Evolutionary conservation across 1,140 invertebrate genomes (phyloP).

Genomic region (Diachasmimorpha longicaudata): DNA sequence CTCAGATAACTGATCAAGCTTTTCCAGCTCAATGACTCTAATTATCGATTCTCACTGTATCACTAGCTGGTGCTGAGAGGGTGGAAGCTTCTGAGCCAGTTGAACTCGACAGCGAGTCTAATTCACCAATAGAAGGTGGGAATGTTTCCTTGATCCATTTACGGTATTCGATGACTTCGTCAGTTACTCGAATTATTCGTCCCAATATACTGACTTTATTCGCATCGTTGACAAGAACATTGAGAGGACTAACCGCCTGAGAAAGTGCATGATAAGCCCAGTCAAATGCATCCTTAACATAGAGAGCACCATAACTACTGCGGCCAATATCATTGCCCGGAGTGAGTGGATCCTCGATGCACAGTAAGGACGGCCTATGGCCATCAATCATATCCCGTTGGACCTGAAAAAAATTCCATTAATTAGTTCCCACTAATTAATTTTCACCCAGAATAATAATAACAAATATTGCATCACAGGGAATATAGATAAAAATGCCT

Average conservation of each 20-base stretch:
- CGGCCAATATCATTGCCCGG: conserved; percentile 96
- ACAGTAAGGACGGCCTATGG: conserved; percentile 89
- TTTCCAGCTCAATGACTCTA: not conserved
- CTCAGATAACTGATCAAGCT: not conserved
- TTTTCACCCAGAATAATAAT: not conserved
- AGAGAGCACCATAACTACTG: conserved; percentile 89
- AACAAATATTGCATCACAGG: not conserved
- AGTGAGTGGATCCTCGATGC: conserved; percentile 97
- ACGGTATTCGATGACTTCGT: conserved; percentile 92
- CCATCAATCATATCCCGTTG: conserved; percentile 92
- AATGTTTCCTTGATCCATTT: conserved; percentile 75
- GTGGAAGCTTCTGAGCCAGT: conserved; percentile 61
- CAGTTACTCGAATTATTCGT: conserved; percentile 89
- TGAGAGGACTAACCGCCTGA: conserved; percentile 77
- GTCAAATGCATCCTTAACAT: conserved; percentile 95
- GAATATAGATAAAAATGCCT: not conserved
- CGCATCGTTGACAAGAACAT: conserved; percentile 65
- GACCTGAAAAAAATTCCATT: conserved; percentile 58
- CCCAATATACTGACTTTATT: conserved; percentile 77
- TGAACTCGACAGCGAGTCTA: conserved; percentile 59
- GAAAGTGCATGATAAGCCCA: conserved; percentile 89
- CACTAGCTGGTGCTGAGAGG: conserved; percentile 59
- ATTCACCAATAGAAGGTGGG: conserved; percentile 50
- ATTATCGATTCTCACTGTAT: conserved; percentile 47
- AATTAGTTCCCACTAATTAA: not conserved